Evolutionary conservation across 2,113 vertebrate species (phyloP), one percentile per base, ranked within the genome.

Genomic region (Sylvietta virens): DNA sequence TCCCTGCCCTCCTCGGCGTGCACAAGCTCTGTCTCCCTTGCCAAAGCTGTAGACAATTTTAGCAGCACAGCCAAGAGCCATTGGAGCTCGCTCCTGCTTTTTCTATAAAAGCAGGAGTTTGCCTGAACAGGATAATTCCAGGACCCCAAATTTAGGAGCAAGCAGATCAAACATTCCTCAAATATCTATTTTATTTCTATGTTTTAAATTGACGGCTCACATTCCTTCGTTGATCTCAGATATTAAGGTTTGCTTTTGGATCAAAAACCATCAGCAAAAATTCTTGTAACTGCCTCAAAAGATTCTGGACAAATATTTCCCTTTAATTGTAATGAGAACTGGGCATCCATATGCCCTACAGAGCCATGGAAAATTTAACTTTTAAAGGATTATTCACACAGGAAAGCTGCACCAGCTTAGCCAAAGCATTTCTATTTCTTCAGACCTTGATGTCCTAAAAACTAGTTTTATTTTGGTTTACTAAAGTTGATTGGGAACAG

Each of bases 401-500:
- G 83, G 93, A 95, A 95, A 95, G 94, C 93, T 94, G 72, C 94
- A 95, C 56, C 90, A 94, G 88, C 92, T 94, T 90, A 93, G 92
- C 92, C 94, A 96, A 93, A 90, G 88, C 83, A 86, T 94, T 96
- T 88, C 84, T 90, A 86, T 69, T 93, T 86, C 86, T 96, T 93
- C 82, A 97, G 66, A 96, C 94, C 95, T 39, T 92, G 76, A 90
- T 96, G 93, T 94, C 88, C 96, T 88, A 94, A 92, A 95, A 97
- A 92, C 76, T 88, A 84, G 88, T 83, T 96, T 93, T 94, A 95
- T 95, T 96, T 96, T 96, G 80, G 95, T 96, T 97, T 97, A 88
- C 88, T 94, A 71, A 95, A 83, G 67, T 81, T 96, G 84, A 97
- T 95, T 96, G 66, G 65, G 88, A 96, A 96, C 94, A 96, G 93